A percentile compares a stretch with the other conserved stretches of the same genome.
These are phyloP conservation scores for Decapterus maruadsi DNA, from an alignment of 2,797 vertebrate genomes.

Conservation along the genomic window DNA sequence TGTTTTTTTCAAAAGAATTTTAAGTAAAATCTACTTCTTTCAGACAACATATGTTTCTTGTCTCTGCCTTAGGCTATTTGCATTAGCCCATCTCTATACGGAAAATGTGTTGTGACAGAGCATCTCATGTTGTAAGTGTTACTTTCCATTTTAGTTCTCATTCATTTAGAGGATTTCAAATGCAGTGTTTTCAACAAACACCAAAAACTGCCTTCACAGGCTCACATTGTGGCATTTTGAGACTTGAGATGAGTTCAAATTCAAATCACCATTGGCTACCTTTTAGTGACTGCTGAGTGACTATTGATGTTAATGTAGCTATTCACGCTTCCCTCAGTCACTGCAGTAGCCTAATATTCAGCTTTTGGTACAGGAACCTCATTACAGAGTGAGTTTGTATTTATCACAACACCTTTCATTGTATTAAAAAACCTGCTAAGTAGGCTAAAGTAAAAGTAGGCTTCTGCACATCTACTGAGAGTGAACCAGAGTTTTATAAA, in stretches of 20 bases:
- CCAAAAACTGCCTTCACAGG: background rate
- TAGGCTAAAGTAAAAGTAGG: background rate
- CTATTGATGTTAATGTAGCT: background rate
- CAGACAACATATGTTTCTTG: too few relatives aligned
- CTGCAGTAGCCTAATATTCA: background rate
- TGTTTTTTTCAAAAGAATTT: too few relatives aligned
- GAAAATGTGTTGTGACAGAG: background rate
- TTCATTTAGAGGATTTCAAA: background rate
- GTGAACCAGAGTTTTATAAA: constrained; percentile 42
- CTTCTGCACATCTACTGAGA: background rate
- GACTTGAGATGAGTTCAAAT: background rate
- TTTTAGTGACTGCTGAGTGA: too few relatives aligned
- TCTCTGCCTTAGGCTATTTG: background rate
- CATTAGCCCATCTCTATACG: too few relatives aligned
- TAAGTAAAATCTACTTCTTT: background rate
- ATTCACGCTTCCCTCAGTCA: background rate
- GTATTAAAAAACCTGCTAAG: background rate
- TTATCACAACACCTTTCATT: background rate
- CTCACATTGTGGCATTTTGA: background rate
- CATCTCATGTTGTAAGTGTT: background rate
- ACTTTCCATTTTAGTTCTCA: background rate
- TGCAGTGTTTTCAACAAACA: background rate
- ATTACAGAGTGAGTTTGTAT: background rate
- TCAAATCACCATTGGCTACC: too few relatives aligned
- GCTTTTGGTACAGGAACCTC: too few relatives aligned